Evolutionary conservation across 1,140 invertebrate genomes (phyloP), one percentile per base, ranked within the genome.

Genomic region (Vollenhovia emeryi): DNA sequence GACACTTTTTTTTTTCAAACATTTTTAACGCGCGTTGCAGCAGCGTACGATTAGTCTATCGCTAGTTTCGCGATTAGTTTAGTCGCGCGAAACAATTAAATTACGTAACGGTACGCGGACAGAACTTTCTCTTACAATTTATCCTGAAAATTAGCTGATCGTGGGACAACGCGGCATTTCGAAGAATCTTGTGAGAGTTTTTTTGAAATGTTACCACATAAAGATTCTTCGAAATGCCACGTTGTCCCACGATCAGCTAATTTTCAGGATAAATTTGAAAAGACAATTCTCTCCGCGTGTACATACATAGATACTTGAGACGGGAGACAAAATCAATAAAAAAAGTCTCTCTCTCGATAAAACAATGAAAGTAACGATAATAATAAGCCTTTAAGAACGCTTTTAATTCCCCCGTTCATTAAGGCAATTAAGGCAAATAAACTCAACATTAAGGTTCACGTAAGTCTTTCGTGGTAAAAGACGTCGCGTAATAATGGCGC

Each of bases 11-110:
- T 36, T 55, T 59, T 59, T 52, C 13, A 21, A 64, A 66, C 36
- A 55, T 24, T 71, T 33, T 43, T 33, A 59, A 71, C 30, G 7
- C 36, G n/a, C 36, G 18, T 55, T 57, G 27, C 36, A 80, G 52
- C 21, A 55, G 33, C 36, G 36, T 80, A 71, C 50, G 43, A 82
- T 43, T 73, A 71, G n/a, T 59, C 13, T 82, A 82, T 82, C 50
- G 27, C 62, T 79, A 66, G 11, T 55, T n/a, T 24, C 33, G 21
- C 43, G 33, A 27, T 33, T 52, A 66, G 13, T 40, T 68, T 68
- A 79, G 15, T 27, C 9, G 21, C n/a, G 21, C n/a, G n/a, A n/a
- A n/a, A 40, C 76, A 73, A 73, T 73, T 43, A 59, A 82, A 71
- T 82, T 73, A 36, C 24, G 2, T 43, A 57, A 80, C 43, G 27